A percentile compares a stretch with the other conserved stretches of the same genome.
Evolutionary conservation across 2,888 invertebrate species (phyloP).

Genomic region (Drosophila dives): DNA sequence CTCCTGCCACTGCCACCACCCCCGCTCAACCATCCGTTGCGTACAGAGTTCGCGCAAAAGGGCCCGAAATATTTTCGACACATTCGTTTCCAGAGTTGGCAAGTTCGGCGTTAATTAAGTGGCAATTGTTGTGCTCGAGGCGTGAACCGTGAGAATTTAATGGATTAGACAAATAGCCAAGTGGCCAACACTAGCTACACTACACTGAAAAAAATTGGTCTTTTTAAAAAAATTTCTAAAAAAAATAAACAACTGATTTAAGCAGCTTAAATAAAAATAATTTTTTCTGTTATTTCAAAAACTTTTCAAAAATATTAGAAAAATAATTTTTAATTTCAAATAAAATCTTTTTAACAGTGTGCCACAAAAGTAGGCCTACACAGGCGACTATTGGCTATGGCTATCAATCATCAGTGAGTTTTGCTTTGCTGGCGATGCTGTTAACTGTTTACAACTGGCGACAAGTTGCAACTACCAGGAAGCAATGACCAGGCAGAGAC

Average conservation of each 20-base stretch:
- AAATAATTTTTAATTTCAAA: not conserved
- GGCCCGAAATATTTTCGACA: conserved; percentile 63
- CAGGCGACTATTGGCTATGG: conserved; percentile 48
- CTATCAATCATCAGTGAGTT: conserved; percentile 72
- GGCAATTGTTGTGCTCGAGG: conserved; percentile 74
- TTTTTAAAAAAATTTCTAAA: not conserved
- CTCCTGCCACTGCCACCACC: not conserved
- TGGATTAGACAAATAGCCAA: conserved; percentile 75
- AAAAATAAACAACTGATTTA: not conserved
- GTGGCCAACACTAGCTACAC: conserved; percentile 9
- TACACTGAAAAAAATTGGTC: not conserved
- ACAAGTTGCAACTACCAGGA: conserved; percentile 71
- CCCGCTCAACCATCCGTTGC: not conserved
- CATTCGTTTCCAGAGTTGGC: conserved; percentile 38
- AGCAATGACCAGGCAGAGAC: conserved; percentile 78
- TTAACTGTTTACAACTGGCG: conserved; percentile 69
- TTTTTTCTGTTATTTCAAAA: not conserved
- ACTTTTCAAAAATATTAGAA: not conserved
- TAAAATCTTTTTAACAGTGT: not conserved
- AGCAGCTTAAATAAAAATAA: not conserved
- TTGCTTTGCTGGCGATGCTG: conserved; percentile 49
- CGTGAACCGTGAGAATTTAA: conserved; percentile 75
- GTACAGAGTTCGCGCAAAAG: conserved; percentile 30
- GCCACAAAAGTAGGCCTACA: conserved; percentile 7
- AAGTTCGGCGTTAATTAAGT: conserved; percentile 72